Evolutionary conservation across 2,888 invertebrate species (phyloP).

Genomic region (Rhorus exstirpatorius): DNA sequence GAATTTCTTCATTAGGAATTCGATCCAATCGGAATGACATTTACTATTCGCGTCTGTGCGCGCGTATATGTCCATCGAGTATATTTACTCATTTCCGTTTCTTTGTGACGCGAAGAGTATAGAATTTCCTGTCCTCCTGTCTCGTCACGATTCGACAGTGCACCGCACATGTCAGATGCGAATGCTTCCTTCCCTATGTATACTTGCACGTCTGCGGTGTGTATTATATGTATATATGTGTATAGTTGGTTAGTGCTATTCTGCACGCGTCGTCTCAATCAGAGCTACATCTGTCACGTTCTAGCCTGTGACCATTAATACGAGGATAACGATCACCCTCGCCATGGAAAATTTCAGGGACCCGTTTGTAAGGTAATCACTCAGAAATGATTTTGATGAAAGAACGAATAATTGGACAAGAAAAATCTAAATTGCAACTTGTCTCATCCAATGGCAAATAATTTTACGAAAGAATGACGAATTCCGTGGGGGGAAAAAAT

Average conservation of each 20-base stretch:
- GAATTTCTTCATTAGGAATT: conserved; percentile 44
- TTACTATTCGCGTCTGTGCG: neutral
- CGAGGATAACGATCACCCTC: conserved; percentile 10
- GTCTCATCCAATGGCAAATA: too few species aligned
- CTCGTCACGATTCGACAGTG: conserved; percentile 59
- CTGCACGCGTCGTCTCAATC: conserved; percentile 72
- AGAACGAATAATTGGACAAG: too few species aligned
- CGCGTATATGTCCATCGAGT: neutral
- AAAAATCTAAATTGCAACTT: too few species aligned
- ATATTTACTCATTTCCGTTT: conserved; percentile 26
- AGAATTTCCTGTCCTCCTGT: conserved; percentile 51
- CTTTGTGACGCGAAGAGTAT: conserved; percentile 14
- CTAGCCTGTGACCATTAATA: conserved; percentile 22
- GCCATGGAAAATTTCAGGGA: conserved; percentile 13
- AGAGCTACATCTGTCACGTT: conserved; percentile 73
- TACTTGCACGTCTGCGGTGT: conserved; percentile 10
- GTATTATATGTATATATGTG: conserved; percentile 45
- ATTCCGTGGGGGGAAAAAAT: too few species aligned
- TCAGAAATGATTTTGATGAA: too few species aligned
- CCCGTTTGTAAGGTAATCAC: neutral
- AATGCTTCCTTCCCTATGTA: conserved; percentile 21
- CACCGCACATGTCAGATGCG: conserved; percentile 58
- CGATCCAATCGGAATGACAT: conserved; percentile 20
- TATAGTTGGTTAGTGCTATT: conserved; percentile 10
- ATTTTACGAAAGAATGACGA: too few species aligned